phyloP scores from a whole-genome alignment of 1,140 invertebrate genomes.

The Bombus waltoni region DNA sequence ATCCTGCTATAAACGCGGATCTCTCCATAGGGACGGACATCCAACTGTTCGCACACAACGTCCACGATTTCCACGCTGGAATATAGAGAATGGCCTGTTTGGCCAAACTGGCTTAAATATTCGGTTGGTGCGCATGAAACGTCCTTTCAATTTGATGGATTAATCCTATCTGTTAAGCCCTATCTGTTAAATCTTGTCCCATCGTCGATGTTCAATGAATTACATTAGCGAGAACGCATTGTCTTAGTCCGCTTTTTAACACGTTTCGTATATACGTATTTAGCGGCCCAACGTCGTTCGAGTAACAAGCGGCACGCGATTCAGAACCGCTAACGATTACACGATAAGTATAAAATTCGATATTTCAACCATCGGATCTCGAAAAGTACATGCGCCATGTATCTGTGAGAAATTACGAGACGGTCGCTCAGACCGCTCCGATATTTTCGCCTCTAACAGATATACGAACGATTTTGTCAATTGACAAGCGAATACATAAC shows the following conservation, averaged over 20 bases:
- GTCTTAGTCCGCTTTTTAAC: background rate
- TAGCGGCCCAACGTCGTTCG: no score
- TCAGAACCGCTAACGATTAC: accelerated
- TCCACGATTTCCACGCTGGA: background rate
- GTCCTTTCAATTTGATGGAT: background rate
- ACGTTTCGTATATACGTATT: no score
- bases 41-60: constrained; percentile 18
- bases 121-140: background rate
- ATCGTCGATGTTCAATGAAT: background rate
- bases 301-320: no score
- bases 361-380: no score
- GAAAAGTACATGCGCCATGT: no score
- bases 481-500: no score
- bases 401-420: no score
- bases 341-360: no score
- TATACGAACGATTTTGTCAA: no score
- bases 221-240: background rate
- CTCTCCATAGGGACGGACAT: constrained; percentile 21
- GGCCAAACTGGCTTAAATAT: constrained; percentile 9
- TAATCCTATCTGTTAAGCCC: background rate
- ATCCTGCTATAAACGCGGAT: constrained; percentile 3
- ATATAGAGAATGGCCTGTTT: background rate
- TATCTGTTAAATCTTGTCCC: background rate
- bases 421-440: no score
- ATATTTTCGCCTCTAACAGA: no score